phyloP scores from a whole-genome alignment of 1,140 invertebrate genomes.

The Lanistes nyassanus region DNA sequence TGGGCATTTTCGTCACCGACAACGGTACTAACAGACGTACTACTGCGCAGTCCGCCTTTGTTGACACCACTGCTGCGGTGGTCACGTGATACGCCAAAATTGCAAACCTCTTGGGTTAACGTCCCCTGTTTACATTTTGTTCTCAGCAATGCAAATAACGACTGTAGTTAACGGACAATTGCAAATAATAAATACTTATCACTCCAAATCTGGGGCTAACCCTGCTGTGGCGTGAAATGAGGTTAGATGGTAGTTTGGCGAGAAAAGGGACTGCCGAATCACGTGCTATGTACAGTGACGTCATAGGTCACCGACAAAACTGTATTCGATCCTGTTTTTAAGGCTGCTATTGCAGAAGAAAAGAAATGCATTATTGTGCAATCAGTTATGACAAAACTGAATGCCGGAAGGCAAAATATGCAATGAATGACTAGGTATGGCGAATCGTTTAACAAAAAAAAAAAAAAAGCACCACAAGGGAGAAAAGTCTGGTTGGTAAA shows the following conservation, averaged over 20 bases:
- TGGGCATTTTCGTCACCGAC: conserved; percentile 11
- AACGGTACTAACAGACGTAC: neutral
- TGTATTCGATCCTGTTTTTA: too few species aligned
- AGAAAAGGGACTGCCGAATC: neutral
- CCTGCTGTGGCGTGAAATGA: neutral
- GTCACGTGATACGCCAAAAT: too few species aligned
- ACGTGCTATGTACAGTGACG: conserved; percentile 18
- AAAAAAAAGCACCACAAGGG: neutral
- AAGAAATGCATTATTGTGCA: too few species aligned
- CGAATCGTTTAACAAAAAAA: neutral
- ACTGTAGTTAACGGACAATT: neutral
- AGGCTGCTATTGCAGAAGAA: too few species aligned
- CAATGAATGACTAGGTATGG: neutral
- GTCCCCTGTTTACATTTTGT: neutral
- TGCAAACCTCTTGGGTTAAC: too few species aligned
- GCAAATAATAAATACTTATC: too few species aligned
- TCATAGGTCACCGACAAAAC: neutral
- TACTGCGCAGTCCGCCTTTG: neutral
- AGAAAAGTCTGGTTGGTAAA: too few species aligned
- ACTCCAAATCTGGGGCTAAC: too few species aligned
- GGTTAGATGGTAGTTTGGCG: neutral
- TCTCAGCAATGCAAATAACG: conserved; percentile 1
- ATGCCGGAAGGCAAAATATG: neutral
- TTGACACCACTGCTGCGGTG: too few species aligned
- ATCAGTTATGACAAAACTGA: neutral